phyloP scores from a whole-genome alignment of 2,888 invertebrate genomes.

The Pristionchus exspectatus region DNA sequence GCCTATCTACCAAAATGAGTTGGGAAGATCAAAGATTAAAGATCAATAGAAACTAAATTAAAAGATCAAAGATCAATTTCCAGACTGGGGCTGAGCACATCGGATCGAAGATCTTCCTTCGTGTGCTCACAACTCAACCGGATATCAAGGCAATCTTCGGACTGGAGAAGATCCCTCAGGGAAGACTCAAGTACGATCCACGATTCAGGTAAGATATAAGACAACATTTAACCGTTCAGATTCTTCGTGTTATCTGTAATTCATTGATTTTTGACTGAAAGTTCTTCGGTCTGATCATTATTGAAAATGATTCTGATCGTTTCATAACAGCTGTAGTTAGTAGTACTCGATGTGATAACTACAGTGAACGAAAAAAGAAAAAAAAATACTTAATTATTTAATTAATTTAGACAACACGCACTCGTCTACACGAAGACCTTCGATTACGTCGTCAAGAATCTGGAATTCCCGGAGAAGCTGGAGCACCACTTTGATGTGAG shows the following conservation, averaged over 20 bases:
- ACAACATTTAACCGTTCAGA: too few species aligned
- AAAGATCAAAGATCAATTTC: conserved; percentile 53
- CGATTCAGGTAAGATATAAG: conserved; percentile 60
- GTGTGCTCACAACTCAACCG: conserved; percentile 75
- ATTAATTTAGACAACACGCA: conserved; percentile 64
- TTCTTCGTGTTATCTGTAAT: too few species aligned
- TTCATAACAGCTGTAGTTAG: too few species aligned
- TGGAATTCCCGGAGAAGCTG: conserved; percentile 74
- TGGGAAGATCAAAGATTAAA: too few species aligned
- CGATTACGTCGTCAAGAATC: conserved; percentile 75
- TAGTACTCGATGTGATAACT: too few species aligned
- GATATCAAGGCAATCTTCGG: conserved; percentile 71
- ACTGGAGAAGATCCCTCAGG: conserved; percentile 69
- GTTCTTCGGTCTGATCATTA: too few species aligned
- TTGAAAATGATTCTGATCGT: too few species aligned
- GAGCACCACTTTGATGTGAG: conserved; percentile 72
- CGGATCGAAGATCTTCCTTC: conserved; percentile 76
- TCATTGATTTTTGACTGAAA: too few species aligned
- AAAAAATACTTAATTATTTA: neutral
- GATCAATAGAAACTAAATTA: too few species aligned
- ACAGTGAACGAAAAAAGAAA: too few species aligned
- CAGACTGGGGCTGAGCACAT: conserved; percentile 75
- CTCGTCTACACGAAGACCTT: conserved; percentile 72
- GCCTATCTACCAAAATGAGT: too few species aligned
- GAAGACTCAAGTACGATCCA: conserved; percentile 74